Conservation (phyloP, 2,797 vertebrate genomes). For the Glossophaga mutica region DNA sequence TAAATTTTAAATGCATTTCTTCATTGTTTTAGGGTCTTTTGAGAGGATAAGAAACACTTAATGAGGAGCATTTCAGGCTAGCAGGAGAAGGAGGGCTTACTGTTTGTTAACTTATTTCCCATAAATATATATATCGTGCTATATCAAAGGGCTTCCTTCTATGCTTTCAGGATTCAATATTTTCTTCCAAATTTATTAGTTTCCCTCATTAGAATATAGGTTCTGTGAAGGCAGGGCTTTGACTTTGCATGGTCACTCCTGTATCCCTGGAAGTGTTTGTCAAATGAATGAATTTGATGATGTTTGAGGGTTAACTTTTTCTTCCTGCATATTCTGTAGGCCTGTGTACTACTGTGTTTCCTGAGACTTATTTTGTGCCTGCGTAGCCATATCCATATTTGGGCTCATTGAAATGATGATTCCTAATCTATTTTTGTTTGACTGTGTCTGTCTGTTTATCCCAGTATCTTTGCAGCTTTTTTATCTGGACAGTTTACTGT, state of each 20-base stretch:
- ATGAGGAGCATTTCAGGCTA: neutral
- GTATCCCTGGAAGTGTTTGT: slow-evolving; percentile 18
- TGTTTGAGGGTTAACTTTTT: slow-evolving; percentile 8
- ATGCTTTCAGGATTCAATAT: neutral
- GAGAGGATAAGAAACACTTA: neutral
- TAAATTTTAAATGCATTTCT: slow-evolving; percentile 35
- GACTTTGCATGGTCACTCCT: neutral
- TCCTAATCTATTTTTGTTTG: slow-evolving; percentile 16
- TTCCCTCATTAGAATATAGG: neutral
- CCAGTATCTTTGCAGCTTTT: neutral
- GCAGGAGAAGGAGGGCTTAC: neutral
- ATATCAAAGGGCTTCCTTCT: neutral
- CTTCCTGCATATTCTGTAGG: neutral
- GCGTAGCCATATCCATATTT: neutral
- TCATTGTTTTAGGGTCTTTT: neutral
- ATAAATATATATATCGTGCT: neutral
- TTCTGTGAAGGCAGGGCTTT: neutral
- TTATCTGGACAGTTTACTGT: slow-evolving; percentile 4
- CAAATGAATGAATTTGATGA: slow-evolving; percentile 9
- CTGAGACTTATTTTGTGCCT: neutral
- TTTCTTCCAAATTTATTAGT: slow-evolving; percentile 26
- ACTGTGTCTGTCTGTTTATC: neutral
- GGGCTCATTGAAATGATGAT: neutral
- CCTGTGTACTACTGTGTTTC: neutral
- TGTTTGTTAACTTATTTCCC: slow-evolving; percentile 19